Evolutionary conservation across 1,140 invertebrate genomes (phyloP).

Genomic region (Drosophila kanapiae): DNA sequence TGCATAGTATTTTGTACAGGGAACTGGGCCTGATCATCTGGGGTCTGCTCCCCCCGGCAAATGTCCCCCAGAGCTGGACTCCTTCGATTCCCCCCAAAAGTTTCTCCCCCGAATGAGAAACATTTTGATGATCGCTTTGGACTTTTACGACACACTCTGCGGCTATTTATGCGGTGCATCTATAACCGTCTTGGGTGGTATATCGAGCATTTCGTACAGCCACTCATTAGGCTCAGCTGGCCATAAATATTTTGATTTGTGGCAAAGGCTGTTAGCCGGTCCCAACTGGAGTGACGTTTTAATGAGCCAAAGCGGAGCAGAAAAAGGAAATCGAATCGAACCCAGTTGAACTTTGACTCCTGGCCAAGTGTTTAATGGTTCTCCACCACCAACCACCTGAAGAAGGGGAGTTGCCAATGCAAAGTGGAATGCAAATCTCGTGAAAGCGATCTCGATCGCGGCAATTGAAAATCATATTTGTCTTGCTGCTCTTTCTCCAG

Average conservation of each 20-base stretch:
- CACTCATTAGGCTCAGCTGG: slow-evolving; percentile 64
- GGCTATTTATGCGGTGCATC: slow-evolving; percentile 80
- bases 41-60: slow-evolving; percentile 32
- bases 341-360: slow-evolving; percentile 72
- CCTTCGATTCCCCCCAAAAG: neutral
- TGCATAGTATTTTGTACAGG: slow-evolving; percentile 64
- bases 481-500: slow-evolving; percentile 52
- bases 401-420: slow-evolving; percentile 28
- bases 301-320: slow-evolving; percentile 52
- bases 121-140: slow-evolving; percentile 69
- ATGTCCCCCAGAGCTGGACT: slow-evolving; percentile 8
- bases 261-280: slow-evolving; percentile 25
- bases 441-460: slow-evolving; percentile 66
- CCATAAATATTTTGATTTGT: slow-evolving; percentile 81
- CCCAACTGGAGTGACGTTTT: slow-evolving; percentile 53
- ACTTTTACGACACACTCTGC: slow-evolving; percentile 81
- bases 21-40: slow-evolving; percentile 50
- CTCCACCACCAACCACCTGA: neutral
- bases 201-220: slow-evolving; percentile 61
- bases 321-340: slow-evolving; percentile 38
- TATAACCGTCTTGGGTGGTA: slow-evolving; percentile 71
- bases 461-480: slow-evolving; percentile 82
- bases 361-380: slow-evolving; percentile 68
- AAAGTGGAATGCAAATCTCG: slow-evolving; percentile 71
- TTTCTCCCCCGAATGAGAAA: slow-evolving; percentile 9